Base-by-base conservation (phyloP, 2,888 invertebrate species). In the Aleiodes alternator region DNA sequence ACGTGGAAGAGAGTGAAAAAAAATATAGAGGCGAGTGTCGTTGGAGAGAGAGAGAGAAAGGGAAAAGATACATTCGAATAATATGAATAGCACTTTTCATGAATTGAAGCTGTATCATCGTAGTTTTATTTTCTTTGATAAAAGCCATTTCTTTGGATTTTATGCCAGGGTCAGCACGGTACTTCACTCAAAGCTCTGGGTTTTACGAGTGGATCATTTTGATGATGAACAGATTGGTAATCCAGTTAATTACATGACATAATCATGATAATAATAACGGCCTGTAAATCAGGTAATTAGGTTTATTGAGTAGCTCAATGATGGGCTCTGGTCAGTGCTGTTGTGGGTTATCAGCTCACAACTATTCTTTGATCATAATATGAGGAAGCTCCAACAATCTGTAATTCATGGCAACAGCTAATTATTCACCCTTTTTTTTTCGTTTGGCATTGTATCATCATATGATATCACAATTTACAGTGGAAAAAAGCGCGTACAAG, bases 201-300 rank as follows among this genome's bases (percentile, higher is more conserved):
- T 7, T 43, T 7, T 43, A 43, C 7, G 43, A 43, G 43, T 43
- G 9, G 43, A 43, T 43, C 43, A 56, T 56, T 43, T 43, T 43
- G 59, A 59, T 59, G 29, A 16, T 5, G 16, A 16, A 14, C 16
- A n/a, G 9, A n/a, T 23, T 64, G 34, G 57, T 43, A n/a, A 48
- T 70, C 57, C 57, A 70, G n/a, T 48, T 70, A 70, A 70, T 70
- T 57, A 70, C 56, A 57, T 48, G 29, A n/a, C 8, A 23, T 57
- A n/a, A 8, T 43, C 43, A 70, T 48, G 34, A 48, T 48, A 53
- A 29, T 70, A 29, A 48, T 70, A 70, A 57, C 57, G 43, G n/a
- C 38, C 23, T n/a, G 14, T 70, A 23, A 70, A 70, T 48, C 57
- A 48, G 57, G 57, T 70, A 70, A 23, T 43, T 43, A 70, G 43